Evolutionary conservation across 30 jellyfish, hydroid and myxozoan genomes (phyloP).

Genomic region (Nemopilema nomurai): DNA sequence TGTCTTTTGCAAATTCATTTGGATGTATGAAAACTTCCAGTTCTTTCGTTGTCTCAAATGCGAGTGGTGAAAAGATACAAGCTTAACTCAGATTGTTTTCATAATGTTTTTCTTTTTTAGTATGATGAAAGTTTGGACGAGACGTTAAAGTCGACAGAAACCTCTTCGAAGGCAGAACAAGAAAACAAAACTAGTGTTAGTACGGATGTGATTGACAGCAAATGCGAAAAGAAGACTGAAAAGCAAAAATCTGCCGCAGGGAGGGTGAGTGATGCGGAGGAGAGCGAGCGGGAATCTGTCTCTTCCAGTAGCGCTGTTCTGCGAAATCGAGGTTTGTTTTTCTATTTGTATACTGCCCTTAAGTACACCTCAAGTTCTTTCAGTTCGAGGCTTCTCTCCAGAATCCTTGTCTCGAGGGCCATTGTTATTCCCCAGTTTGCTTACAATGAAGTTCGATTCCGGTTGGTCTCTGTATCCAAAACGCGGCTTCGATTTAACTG

Average conservation of each 20-base stretch:
- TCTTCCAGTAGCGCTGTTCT: constrained; percentile 34
- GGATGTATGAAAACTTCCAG: too few relatives aligned
- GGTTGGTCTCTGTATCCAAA: too few relatives aligned
- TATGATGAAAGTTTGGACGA: constrained; percentile 54
- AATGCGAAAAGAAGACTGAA: constrained; percentile 11
- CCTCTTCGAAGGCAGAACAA: constrained; percentile 19
- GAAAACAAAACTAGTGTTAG: constrained; percentile 41
- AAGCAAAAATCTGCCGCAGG: not conserved
- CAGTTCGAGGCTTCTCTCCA: too few relatives aligned
- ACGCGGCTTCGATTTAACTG: too few relatives aligned
- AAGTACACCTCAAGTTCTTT: too few relatives aligned
- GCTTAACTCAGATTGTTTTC: not conserved
- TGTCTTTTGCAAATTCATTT: too few relatives aligned
- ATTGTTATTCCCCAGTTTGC: too few relatives aligned
- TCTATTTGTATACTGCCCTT: too few relatives aligned
- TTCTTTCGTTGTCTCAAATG: too few relatives aligned
- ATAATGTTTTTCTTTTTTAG: constrained; percentile 19
- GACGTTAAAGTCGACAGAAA: not conserved
- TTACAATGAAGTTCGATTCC: too few relatives aligned
- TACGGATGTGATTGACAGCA: constrained; percentile 30
- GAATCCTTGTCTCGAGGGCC: too few relatives aligned
- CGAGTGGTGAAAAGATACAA: too few relatives aligned
- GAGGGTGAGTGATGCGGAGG: constrained; percentile 64
- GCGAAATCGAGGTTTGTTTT: constrained; percentile 13
- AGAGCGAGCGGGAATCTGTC: constrained; percentile 52